Base-by-base conservation (phyloP, 1,140 invertebrate species). In the Drosophila miranda region DNA sequence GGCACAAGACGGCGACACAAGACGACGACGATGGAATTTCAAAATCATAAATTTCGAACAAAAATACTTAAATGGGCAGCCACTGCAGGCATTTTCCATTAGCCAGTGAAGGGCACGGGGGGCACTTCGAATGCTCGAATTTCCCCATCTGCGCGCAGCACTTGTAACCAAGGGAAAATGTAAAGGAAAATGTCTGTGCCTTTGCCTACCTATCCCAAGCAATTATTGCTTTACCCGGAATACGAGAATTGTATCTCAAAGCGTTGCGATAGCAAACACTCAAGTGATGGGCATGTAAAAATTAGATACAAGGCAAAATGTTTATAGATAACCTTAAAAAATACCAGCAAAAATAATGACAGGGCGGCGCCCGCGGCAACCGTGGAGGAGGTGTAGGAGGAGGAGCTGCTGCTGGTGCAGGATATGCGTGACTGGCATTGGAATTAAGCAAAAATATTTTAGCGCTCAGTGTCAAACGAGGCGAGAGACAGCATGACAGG, bases 371-470 rank as follows among this genome's bases (percentile, higher is more conserved):
- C 4, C 4, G 34, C 16, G 50, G 30, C 50, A 38, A 11, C 7
- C 0, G 34, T 3, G 8, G 14, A 8, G 13, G 26, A 42, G 16
- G 13, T 0, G 30, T 0, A 34, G 11, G 34, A 8, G 14, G 42
- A 44, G 19, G 7, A 7, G 42, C 9, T n/a, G 28, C 2, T 41
- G 42, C 4, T 5, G 41, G 42, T 6, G 28, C 81, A 86, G 81
- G 81, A 86, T 86, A 86, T 86, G 81, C 81, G 82, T 86, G 81
- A 86, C 81, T 87, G 63, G 81, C 77, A 87, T 84, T 60, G 60
- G 81, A 86, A 86, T 86, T 81, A 86, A 86, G 81, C 74, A 75
- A 56, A 57, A 66, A 77, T 71, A 68, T 78, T 62, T 78, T 62
- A 67, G 61, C 70, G 53, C 45, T 80, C 49, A 59, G 72, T 84